Conservation (phyloP, 2,797 vertebrate species). For the Micrastur ruficollis region DNA sequence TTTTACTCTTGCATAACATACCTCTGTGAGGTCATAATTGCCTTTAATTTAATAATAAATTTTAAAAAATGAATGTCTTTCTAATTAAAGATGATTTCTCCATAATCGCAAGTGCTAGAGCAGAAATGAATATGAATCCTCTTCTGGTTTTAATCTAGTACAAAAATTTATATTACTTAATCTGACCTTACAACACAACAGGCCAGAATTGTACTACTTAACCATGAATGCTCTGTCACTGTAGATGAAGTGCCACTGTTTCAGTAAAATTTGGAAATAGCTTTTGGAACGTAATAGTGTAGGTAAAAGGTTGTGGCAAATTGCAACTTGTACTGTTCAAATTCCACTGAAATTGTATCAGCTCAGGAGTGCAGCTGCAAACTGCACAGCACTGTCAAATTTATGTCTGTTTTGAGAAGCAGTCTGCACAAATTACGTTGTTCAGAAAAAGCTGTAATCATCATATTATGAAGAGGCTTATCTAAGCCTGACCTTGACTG, state of each 20-base stretch:
- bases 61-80: neutral
- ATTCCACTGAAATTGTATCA: neutral
- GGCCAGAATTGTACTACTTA: neutral
- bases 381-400: neutral
- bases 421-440: neutral
- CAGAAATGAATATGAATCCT: neutral
- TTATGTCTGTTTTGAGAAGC: neutral
- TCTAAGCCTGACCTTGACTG: neutral
- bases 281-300: neutral
- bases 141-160: neutral
- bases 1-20: neutral
- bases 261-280: neutral
- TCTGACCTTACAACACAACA: neutral
- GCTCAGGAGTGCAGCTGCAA: neutral
- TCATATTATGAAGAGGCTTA: neutral
- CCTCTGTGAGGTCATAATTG: neutral
- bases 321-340: neutral
- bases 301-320: neutral
- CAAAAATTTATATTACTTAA: neutral
- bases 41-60: neutral
- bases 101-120: neutral
- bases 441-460: neutral
- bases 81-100: neutral
- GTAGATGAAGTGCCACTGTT: neutral
- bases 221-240: neutral